phyloP scores from a whole-genome alignment of 2,113 vertebrate species.

The Choloepus hoffmanni region DNA sequence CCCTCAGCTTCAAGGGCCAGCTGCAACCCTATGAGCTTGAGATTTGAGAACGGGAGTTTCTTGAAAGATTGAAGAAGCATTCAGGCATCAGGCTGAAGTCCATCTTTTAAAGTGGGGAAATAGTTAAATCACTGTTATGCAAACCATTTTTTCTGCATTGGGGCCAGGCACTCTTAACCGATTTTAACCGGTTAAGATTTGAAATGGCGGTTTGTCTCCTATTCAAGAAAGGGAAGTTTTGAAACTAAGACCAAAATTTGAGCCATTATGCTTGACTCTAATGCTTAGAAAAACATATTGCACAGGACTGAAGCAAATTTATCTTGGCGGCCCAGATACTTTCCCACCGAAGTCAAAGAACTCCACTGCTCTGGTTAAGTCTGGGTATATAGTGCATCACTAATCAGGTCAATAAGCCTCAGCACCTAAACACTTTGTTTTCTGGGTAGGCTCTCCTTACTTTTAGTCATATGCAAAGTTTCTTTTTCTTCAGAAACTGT shows the following conservation, averaged over 20 bases:
- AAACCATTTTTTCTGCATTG: conserved; percentile 41
- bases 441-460: neutral
- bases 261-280: conserved; percentile 63
- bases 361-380: conserved; percentile 30
- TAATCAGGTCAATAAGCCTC: conserved; percentile 58
- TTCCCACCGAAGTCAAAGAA: conserved; percentile 66
- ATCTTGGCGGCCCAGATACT: conserved; percentile 73
- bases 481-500: neutral
- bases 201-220: conserved; percentile 69
- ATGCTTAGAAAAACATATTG: conserved; percentile 79
- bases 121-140: neutral
- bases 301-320: conserved; percentile 71
- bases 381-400: conserved; percentile 67
- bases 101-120: neutral
- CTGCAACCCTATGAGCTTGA: neutral
- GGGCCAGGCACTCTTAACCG: conserved; percentile 59
- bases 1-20: neutral
- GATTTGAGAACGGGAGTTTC: conserved; percentile 39
- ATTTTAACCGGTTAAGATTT: conserved; percentile 77
- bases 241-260: conserved; percentile 77
- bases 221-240: conserved; percentile 73
- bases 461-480: neutral
- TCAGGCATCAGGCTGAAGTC: neutral
- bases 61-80: neutral
- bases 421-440: conserved; percentile 50